These are phyloP conservation scores for Myripristis murdjan DNA, from an alignment of 2,797 vertebrate genomes.

Conservation along the genomic window DNA sequence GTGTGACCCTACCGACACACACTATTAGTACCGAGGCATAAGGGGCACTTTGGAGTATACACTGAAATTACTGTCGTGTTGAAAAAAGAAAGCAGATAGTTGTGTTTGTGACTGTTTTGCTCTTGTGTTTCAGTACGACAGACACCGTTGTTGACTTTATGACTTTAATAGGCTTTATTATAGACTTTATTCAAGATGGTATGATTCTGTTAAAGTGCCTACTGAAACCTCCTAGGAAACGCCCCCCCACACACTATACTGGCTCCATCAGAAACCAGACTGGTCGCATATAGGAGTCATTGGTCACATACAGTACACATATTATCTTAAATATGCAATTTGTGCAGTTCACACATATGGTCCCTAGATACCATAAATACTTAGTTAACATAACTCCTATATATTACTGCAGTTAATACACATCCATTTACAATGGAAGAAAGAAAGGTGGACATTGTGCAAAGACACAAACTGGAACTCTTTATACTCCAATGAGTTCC, in stretches of 20 bases:
- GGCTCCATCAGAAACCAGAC: constrained; percentile 58
- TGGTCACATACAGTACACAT: constrained; percentile 70
- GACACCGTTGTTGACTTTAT: constrained; percentile 48
- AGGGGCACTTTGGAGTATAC: neutral
- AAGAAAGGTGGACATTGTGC: constrained; percentile 82
- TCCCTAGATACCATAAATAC: constrained; percentile 77
- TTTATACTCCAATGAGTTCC: constrained; percentile 65
- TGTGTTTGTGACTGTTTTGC: neutral
- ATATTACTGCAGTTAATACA: constrained; percentile 66
- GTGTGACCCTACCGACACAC: neutral
- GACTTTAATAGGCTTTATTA: constrained; percentile 82
- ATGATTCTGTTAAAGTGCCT: constrained; percentile 85
- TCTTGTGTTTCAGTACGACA: constrained; percentile 38
- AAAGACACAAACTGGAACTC: constrained; percentile 77
- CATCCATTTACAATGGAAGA: constrained; percentile 80
- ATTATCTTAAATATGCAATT: constrained; percentile 70
- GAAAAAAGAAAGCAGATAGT: neutral
- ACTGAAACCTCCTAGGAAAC: constrained; percentile 61
- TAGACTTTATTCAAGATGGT: constrained; percentile 71
- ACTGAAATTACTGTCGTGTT: neutral
- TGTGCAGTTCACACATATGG: constrained; percentile 76
- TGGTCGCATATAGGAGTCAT: constrained; percentile 68
- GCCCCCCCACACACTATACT: constrained; percentile 49
- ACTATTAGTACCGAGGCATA: neutral
- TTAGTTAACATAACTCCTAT: constrained; percentile 66